phyloP scores from a whole-genome alignment of 2,113 vertebrate species.

The Oxygymnocypris stewartii region DNA sequence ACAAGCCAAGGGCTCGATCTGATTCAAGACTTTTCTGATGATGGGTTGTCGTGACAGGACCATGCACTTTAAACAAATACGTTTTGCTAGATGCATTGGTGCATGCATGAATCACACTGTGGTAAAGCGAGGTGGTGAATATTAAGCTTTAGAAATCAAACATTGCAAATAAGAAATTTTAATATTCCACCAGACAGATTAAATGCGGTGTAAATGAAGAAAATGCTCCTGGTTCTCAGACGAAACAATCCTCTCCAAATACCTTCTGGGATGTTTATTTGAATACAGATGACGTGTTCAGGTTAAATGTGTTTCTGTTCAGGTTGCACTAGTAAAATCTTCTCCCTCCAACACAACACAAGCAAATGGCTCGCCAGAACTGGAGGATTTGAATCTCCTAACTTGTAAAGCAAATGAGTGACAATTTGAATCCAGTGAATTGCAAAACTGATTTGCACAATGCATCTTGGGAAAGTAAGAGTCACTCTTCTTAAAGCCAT shows the following conservation, averaged over 20 bases:
- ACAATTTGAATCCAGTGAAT: slow-evolving; percentile 40
- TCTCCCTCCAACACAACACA: slow-evolving; percentile 33
- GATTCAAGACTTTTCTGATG: background rate
- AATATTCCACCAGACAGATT: too few species aligned
- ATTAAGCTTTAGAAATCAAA: background rate
- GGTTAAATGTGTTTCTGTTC: background rate
- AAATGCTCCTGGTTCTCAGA: too few species aligned
- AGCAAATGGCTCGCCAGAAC: slow-evolving; percentile 46
- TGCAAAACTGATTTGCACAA: slow-evolving; percentile 34
- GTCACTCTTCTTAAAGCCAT: background rate
- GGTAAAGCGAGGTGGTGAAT: background rate
- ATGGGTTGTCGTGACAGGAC: background rate
- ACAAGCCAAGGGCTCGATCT: background rate
- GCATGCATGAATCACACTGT: background rate
- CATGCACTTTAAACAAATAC: background rate
- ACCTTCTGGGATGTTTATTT: background rate
- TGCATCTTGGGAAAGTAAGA: background rate
- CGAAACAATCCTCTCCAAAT: background rate
- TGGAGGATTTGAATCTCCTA: slow-evolving; percentile 57
- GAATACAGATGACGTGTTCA: background rate
- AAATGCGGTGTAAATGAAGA: too few species aligned
- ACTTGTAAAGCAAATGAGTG: slow-evolving; percentile 52
- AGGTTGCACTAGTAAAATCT: slow-evolving; percentile 54
- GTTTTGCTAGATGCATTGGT: background rate
- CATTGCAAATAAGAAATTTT: too few species aligned